Conservation (phyloP, 2,113 vertebrate species). For the Megaptera novaeangliae region DNA sequence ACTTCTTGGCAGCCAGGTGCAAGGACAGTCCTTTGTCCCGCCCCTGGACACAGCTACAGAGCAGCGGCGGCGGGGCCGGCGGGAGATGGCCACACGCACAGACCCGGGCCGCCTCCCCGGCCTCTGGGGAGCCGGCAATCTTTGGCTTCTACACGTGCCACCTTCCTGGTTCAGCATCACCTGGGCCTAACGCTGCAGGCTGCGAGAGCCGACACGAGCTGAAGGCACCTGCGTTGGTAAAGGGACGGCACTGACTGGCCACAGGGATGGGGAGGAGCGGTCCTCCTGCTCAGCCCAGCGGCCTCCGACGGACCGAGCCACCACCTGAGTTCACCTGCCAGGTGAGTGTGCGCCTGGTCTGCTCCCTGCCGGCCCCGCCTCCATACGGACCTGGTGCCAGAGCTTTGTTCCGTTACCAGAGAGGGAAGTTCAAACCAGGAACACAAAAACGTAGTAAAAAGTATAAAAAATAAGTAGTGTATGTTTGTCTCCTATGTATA, state of each 20-base stretch:
- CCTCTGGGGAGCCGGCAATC: slow-evolving; percentile 70
- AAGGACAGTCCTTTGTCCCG: not conserved
- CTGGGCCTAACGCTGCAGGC: slow-evolving; percentile 68
- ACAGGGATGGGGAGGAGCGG: not conserved
- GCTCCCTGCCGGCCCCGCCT: not conserved
- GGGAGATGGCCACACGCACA: not conserved
- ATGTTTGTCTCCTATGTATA: slow-evolving; percentile 74
- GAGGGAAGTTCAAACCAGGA: slow-evolving; percentile 65
- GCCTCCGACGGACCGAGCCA: not conserved
- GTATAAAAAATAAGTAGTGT: slow-evolving; percentile 83
- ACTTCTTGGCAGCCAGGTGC: slow-evolving; percentile 68
- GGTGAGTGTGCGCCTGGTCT: not conserved
- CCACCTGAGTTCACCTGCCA: slow-evolving; percentile 42
- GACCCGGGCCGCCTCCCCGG: slow-evolving; percentile 31
- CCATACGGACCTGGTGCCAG: not conserved
- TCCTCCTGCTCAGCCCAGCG: not conserved
- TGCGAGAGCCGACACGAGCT: slow-evolving; percentile 64
- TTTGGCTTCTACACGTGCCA: slow-evolving; percentile 78
- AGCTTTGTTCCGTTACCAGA: not conserved
- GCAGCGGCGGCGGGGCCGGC: not conserved
- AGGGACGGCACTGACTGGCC: not conserved
- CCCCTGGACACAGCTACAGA: not conserved
- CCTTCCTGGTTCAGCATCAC: not conserved
- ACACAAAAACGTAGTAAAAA: slow-evolving; percentile 80
- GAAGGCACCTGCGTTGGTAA: slow-evolving; percentile 77